phyloP scores from a whole-genome alignment of 2,113 vertebrate genomes.

The Sapayoa aenigma region DNA sequence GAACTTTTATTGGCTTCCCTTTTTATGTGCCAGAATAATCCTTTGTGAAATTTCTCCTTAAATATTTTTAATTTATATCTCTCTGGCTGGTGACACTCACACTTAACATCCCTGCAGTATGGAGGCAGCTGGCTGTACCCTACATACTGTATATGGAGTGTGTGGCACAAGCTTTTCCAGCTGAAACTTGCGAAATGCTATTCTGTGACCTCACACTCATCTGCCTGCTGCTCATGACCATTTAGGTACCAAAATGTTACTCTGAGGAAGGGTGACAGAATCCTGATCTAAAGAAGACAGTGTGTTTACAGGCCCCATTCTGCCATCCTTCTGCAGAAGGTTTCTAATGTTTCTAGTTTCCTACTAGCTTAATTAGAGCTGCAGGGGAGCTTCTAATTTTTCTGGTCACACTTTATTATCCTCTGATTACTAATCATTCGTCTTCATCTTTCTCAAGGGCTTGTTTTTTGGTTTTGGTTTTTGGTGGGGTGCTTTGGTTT shows the following conservation, averaged over 20 bases:
- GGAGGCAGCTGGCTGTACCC: neutral
- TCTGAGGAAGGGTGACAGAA: neutral
- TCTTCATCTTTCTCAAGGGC: neutral
- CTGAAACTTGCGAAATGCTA: neutral
- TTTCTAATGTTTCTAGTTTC: neutral
- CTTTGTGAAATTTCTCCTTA: slow-evolving; percentile 20
- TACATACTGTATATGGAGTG: fast-evolving
- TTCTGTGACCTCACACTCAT: neutral
- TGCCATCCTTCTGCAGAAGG: neutral
- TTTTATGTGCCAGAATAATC: neutral
- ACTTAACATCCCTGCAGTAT: neutral
- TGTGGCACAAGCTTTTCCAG: neutral
- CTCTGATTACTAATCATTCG: slow-evolving; percentile 16
- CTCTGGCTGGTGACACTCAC: neutral
- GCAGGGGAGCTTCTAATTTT: slow-evolving; percentile 36
- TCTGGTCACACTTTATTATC: slow-evolving; percentile 32
- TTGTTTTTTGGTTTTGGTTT: neutral
- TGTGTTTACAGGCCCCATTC: neutral
- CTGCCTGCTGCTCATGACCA: neutral
- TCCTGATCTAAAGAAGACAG: neutral
- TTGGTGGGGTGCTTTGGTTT: no score
- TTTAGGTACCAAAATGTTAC: neutral
- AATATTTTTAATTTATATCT: neutral
- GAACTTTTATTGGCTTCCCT: slow-evolving; percentile 5
- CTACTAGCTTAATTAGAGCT: slow-evolving; percentile 14